Conservation (phyloP, 2,888 invertebrate genomes). For the Drosophila nr. perissopoda region DNA sequence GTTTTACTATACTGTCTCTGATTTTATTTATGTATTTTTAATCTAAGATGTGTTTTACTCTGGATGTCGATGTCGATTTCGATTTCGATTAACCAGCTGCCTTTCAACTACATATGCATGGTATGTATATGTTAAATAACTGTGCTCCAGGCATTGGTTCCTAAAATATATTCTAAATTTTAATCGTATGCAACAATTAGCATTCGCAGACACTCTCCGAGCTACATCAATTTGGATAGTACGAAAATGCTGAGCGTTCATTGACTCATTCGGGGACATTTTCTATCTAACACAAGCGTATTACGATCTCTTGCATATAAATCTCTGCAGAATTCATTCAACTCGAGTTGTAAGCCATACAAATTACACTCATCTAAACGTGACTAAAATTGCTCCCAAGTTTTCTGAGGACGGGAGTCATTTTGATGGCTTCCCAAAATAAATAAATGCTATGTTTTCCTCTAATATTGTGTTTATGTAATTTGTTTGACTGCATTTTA, state of each 20-base stretch:
- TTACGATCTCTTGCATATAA: slow-evolving; percentile 1
- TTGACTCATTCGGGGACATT: slow-evolving; percentile 43
- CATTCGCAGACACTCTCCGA: slow-evolving; percentile 33
- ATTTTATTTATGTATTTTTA: background rate
- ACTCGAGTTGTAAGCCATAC: slow-evolving; percentile 41
- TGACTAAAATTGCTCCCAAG: background rate
- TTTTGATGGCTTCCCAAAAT: slow-evolving; percentile 40
- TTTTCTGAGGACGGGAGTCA: background rate
- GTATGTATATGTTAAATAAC: slow-evolving; percentile 36
- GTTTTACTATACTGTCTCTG: slow-evolving; percentile 29
- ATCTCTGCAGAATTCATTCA: background rate
- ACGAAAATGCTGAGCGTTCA: slow-evolving; percentile 24
- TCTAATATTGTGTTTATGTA: background rate
- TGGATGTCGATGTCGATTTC: slow-evolving; percentile 34
- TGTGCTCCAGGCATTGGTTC: slow-evolving; percentile 13
- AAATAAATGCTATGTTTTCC: background rate
- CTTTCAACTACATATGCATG: slow-evolving; percentile 17
- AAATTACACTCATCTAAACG: slow-evolving; percentile 26
- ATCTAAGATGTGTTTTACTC: slow-evolving; percentile 16
- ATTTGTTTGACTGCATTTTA: background rate
- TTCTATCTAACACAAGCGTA: slow-evolving; percentile 15
- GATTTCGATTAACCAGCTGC: slow-evolving; percentile 40
- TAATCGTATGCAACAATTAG: slow-evolving; percentile 29
- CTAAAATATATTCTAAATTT: slow-evolving; percentile 15
- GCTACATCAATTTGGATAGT: slow-evolving; percentile 38